Evolutionary conservation across 2,113 vertebrate genomes (phyloP), one percentile per base, ranked within the genome.

Genomic region (Mormyrus lacerda): DNA sequence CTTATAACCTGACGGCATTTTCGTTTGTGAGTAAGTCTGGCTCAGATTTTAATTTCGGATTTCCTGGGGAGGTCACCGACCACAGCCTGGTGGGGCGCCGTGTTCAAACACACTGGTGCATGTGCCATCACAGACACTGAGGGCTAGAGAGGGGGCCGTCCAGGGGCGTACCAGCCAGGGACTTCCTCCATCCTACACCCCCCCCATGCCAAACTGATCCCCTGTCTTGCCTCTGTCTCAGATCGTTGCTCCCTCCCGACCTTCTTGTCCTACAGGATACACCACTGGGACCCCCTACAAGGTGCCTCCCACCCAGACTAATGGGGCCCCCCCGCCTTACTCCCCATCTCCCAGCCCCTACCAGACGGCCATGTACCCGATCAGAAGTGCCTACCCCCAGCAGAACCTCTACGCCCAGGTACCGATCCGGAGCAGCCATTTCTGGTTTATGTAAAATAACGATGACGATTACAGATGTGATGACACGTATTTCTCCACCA

Each of bases 321-420:
- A 97, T 92, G 98, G 95, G 90, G 98, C 98, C 11, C 98, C 98
- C 17, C 98, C 98, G 85, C 98, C 98, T 47, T 99, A 99, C 94
- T 99, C 98, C 88, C 97, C 98, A 0, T 98, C 97, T 44, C 98
- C 98, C 0, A 98, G 97, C 88, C 98, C 98, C 0, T 99, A 99
- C 95, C 98, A 97, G 10, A 98, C 98, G 39, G 97, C 98, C 82
- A 98, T 99, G 98, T 99, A 99, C 95, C 98, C 98, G 89, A 99
- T 99, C 95, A 97, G 98, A 97, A 99, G 98, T 99, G 98, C 98
- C 97, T 99, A 99, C 92, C 98, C 98, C 90, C 98, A 99, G 96
- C 97, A 98, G 96, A 99, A 99, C 95, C 93, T 99, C 91, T 99
- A 99, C 94, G 95, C 98, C 94, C 98, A 99, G 98, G 98, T 99